Evolutionary conservation across 2,888 invertebrate genomes (phyloP), one percentile per base, ranked within the genome.

Genomic region (Parnassius glacialis): DNA sequence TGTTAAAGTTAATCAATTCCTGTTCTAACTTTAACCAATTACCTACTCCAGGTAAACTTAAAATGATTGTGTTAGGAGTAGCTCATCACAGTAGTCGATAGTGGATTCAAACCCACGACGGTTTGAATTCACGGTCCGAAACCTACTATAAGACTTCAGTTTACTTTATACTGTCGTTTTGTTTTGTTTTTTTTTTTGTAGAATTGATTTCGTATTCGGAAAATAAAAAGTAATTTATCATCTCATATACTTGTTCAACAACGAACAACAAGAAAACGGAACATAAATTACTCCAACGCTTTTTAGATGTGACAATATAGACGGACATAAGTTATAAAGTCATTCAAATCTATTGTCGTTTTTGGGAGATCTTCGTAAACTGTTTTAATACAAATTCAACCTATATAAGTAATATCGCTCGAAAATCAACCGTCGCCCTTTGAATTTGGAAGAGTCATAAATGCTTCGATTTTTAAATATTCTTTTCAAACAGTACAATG

Each of bases 321-420:
- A 85, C 78, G 79, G 76, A 84, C 80, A 81, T 84, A 83, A 80
- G 74, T 72, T 82, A 87, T 87, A 84, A 81, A 87, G 84, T 87
- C 86, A 89, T 90, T 89, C 86, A 81, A 86, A 85, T 81, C 88
- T 76, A 87, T 90, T 91, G 90, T 91, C 81, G 83, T 85, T 77
- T 83, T 76, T 70, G 59, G 71, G 76, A 74, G 81, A 78, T 79
- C 75, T 79, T 73, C 70, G 67, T 73, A 73, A 72, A 77, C 73
- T 72, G 72, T 67, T 72, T 70, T 66, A 68, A 75, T 73, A 75
- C 75, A 74, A 57, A 59, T 51, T 50, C 61, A n/a, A 59, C 65
- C 55, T 12, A 25, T 64, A 71, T 73, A 52, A n/a, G 45, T 2
- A 10, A 11, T 57, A 63, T 16, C 60, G 67, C 25, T 58, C 59